Conservation (phyloP, 2,888 invertebrate genomes). For the Caenorhabditis uteleia region DNA sequence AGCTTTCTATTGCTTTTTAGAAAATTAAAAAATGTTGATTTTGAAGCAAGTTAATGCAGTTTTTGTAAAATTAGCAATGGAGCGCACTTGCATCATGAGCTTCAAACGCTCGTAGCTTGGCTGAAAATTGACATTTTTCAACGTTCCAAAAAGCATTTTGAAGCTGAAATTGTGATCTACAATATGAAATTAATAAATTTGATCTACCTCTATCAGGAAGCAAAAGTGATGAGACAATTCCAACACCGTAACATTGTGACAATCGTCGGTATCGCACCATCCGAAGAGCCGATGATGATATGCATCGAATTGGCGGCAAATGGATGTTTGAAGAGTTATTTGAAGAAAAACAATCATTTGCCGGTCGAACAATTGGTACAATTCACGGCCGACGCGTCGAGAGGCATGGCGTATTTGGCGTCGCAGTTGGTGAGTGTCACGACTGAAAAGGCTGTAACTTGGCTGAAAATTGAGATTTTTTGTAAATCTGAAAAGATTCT, state of each 20-base stretch:
- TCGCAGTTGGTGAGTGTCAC: constrained; percentile 14
- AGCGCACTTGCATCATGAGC: too few relatives aligned
- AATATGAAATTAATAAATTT: not conserved
- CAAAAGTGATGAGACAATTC: constrained; percentile 36
- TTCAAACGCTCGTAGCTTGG: too few relatives aligned
- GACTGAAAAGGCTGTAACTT: too few relatives aligned
- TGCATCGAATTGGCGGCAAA: constrained; percentile 40
- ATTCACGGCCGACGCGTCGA: constrained; percentile 20
- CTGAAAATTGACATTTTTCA: too few relatives aligned
- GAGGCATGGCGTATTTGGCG: constrained; percentile 33
- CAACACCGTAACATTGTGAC: constrained; percentile 36
- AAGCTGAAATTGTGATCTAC: not conserved
- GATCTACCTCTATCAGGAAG: constrained; percentile 22
- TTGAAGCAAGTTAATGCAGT: too few relatives aligned
- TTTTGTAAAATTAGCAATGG: too few relatives aligned
- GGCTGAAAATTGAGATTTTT: too few relatives aligned
- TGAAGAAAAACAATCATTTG: constrained; percentile 12
- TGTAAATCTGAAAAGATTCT: too few relatives aligned
- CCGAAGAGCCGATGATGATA: constrained; percentile 45
- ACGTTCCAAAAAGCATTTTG: not conserved
- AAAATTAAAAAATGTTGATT: too few relatives aligned
- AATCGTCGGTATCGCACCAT: constrained; percentile 42
- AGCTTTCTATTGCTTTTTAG: too few relatives aligned
- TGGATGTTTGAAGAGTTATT: constrained; percentile 40
- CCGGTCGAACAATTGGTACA: constrained; percentile 12